Evolutionary conservation across 1,140 invertebrate species (phyloP).

Genomic region (Nebria ingens): DNA sequence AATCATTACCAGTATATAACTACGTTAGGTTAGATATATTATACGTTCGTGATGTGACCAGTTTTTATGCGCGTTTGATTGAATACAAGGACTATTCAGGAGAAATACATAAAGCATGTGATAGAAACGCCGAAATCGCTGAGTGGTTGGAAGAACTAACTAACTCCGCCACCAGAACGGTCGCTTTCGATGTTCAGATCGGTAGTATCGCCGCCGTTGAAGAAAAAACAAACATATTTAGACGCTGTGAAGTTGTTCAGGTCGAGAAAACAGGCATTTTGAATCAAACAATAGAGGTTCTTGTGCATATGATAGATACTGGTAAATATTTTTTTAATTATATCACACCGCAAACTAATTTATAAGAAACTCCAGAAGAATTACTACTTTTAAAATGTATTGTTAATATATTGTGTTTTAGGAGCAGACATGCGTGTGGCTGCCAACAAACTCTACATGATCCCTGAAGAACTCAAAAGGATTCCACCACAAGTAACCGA

Average conservation of each 20-base stretch:
- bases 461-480: constrained; percentile 18
- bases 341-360: no score
- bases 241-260: constrained; percentile 21
- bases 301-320: background rate
- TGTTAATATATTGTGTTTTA: background rate
- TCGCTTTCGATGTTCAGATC: constrained; percentile 12
- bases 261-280: constrained; percentile 1
- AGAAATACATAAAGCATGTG: background rate
- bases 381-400: background rate
- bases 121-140: background rate
- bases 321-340: background rate
- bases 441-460: constrained; percentile 16
- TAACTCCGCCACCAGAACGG: constrained; percentile 8
- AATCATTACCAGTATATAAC: constrained; percentile 21
- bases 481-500: constrained; percentile 22
- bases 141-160: background rate
- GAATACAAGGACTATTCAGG: background rate
- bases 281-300: background rate
- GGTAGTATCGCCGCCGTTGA: constrained; percentile 11
- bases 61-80: constrained; percentile 11
- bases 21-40: constrained; percentile 25
- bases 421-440: background rate
- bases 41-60: background rate
- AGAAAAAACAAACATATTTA: constrained; percentile 16
- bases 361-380: no score